Percentiles rank a stretch among this genome's conserved stretches.
Evolutionary conservation across 2,113 vertebrate genomes (phyloP).

Genomic region (Australoheros scitulus): DNA sequence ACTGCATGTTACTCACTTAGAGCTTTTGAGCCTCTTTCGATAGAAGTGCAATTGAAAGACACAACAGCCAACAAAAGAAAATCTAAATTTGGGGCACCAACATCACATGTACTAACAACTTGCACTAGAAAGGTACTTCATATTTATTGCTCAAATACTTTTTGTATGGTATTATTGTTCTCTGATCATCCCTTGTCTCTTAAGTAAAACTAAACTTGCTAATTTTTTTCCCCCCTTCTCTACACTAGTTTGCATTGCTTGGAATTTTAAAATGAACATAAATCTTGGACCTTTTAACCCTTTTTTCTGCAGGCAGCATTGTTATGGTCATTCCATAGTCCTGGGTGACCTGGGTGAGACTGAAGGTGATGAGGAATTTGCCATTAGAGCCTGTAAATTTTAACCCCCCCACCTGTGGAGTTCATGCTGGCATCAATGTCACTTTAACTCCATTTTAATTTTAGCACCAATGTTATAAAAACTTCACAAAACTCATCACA

Average conservation of each 20-base stretch:
- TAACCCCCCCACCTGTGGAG: slow-evolving; percentile 19
- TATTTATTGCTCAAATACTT: background rate
- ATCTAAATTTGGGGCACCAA: too few species aligned
- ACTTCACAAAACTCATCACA: background rate
- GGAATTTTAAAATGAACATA: background rate
- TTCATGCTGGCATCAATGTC: slow-evolving; percentile 13
- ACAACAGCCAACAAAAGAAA: background rate
- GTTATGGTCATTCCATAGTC: slow-evolving; percentile 43
- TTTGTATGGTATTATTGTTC: background rate
- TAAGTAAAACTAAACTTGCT: background rate
- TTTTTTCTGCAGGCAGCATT: slow-evolving; percentile 8
- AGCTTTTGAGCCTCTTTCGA: background rate
- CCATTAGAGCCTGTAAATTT: slow-evolving; percentile 38
- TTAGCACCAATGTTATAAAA: background rate
- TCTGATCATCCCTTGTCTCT: background rate
- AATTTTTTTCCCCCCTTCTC: background rate
- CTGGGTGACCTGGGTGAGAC: background rate
- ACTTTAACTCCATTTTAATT: background rate
- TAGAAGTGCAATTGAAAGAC: background rate
- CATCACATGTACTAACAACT: background rate
- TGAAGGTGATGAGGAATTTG: slow-evolving; percentile 54
- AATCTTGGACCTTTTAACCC: slow-evolving; percentile 1
- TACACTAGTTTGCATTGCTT: background rate
- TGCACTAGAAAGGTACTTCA: background rate
- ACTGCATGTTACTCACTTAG: background rate